A percentile compares a stretch with the other conserved stretches of the same genome.
Evolutionary conservation across 2,888 invertebrate species (phyloP).

Genomic region (Netelia virgata): DNA sequence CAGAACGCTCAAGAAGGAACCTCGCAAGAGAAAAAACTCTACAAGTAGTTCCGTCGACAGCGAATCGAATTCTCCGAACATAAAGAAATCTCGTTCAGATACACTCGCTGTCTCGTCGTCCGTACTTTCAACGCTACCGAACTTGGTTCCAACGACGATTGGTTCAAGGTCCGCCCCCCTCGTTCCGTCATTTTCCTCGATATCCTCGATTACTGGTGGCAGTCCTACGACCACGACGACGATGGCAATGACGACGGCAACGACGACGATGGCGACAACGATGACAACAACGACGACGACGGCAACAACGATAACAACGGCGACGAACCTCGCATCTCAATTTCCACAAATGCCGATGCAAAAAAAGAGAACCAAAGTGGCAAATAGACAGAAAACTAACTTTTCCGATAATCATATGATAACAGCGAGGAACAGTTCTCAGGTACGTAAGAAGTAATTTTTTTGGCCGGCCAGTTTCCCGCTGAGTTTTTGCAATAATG

Average conservation of each 20-base stretch:
- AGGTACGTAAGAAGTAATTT: conserved; percentile 71
- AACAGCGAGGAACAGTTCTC: conserved; percentile 75
- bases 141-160: not conserved
- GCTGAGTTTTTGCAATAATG: not conserved
- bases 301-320: not conserved
- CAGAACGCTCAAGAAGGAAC: conserved; percentile 79
- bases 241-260: not conserved
- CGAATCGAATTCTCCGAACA: conserved; percentile 85
- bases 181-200: conserved; percentile 1
- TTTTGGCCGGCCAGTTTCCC: not conserved
- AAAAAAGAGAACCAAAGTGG: conserved; percentile 76
- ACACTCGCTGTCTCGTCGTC: conserved; percentile 75
- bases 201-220: not conserved
- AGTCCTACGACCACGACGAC: not conserved
- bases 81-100: conserved; percentile 83
- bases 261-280: not conserved
- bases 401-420: conserved; percentile 77
- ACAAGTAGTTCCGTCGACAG: conserved; percentile 85
- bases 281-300: not conserved
- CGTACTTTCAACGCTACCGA: conserved; percentile 56
- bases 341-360: conserved; percentile 66
- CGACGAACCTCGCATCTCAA: conserved; percentile 38
- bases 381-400: conserved; percentile 75
- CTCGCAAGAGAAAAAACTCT: conserved; percentile 86
- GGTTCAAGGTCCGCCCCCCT: conserved; percentile 17